These are phyloP conservation scores for Corbicula japonica DNA, from an alignment of 2,888 invertebrate species.

Conservation along the genomic window DNA sequence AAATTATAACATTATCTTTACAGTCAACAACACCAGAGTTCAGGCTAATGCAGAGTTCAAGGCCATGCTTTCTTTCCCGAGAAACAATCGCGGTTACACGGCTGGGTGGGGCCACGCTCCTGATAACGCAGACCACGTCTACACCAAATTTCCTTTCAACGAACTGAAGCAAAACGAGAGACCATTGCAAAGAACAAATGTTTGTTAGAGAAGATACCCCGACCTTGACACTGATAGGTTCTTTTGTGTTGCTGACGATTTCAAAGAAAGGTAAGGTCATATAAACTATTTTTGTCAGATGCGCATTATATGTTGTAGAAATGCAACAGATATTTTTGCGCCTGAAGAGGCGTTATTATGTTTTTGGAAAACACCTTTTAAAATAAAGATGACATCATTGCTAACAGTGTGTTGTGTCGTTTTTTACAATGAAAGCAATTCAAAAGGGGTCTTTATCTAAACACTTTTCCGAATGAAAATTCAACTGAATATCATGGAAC, in stretches of 20 bases:
- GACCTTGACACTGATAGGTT: constrained; percentile 40
- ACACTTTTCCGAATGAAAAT: too few species aligned
- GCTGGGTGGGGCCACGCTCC: constrained; percentile 59
- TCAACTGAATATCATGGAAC: too few species aligned
- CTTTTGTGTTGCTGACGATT: constrained; percentile 54
- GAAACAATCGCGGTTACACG: neutral
- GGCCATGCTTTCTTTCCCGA: constrained; percentile 2
- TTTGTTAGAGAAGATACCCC: constrained; percentile 34
- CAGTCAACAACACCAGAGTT: neutral
- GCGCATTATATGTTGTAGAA: too few species aligned
- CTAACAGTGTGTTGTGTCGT: too few species aligned
- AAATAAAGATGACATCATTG: too few species aligned
- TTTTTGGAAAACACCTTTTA: too few species aligned
- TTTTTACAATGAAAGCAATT: too few species aligned
- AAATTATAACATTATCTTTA: neutral
- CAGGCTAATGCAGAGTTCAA: neutral
- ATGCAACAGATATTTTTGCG: too few species aligned
- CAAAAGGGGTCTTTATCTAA: too few species aligned
- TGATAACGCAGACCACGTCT: neutral
- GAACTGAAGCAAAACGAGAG: constrained; percentile 22
- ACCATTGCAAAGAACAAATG: constrained; percentile 8
- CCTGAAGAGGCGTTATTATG: too few species aligned
- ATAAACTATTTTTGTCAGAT: too few species aligned
- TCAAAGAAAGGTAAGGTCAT: constrained; percentile 10
- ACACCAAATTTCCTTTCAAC: neutral